Evolutionary conservation across 2,888 invertebrate species (phyloP).

Genomic region (Drosophila pegasa): DNA sequence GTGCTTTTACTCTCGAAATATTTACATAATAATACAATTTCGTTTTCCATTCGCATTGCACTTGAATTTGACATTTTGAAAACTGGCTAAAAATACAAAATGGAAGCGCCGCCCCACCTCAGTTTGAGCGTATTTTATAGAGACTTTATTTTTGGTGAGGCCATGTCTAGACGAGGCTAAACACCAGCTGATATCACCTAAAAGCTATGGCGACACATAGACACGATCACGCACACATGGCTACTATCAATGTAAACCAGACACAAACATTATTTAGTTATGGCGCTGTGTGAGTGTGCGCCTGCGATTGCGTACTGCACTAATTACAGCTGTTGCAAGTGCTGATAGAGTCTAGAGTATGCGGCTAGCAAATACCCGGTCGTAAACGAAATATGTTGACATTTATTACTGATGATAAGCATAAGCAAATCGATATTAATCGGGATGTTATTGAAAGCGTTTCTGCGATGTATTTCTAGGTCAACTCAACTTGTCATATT

Average conservation of each 20-base stretch:
- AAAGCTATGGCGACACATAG: conserved; percentile 28
- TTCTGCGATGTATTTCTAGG: neutral
- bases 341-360: conserved; percentile 17
- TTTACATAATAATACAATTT: conserved; percentile 13
- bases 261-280: conserved; percentile 23
- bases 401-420: neutral
- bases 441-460: neutral
- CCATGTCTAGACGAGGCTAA: conserved; percentile 56
- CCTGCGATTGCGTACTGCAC: conserved; percentile 51
- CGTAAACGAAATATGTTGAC: neutral
- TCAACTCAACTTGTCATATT: neutral
- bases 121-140: conserved; percentile 25
- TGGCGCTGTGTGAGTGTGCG: conserved; percentile 20
- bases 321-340: conserved; percentile 25
- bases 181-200: conserved; percentile 41
- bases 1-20: too few species aligned
- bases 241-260: conserved; percentile 67
- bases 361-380: neutral
- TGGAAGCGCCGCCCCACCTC: conserved; percentile 39
- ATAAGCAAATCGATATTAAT: neutral
- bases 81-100: conserved; percentile 59
- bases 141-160: conserved; percentile 64
- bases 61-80: conserved; percentile 70
- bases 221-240: conserved; percentile 15
- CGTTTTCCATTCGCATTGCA: conserved; percentile 34